A percentile compares a stretch with the other conserved stretches of the same genome.
These are phyloP conservation scores for Odobenus rosmarus DNA, from an alignment of 2,113 vertebrate species.

Conservation along the genomic window DNA sequence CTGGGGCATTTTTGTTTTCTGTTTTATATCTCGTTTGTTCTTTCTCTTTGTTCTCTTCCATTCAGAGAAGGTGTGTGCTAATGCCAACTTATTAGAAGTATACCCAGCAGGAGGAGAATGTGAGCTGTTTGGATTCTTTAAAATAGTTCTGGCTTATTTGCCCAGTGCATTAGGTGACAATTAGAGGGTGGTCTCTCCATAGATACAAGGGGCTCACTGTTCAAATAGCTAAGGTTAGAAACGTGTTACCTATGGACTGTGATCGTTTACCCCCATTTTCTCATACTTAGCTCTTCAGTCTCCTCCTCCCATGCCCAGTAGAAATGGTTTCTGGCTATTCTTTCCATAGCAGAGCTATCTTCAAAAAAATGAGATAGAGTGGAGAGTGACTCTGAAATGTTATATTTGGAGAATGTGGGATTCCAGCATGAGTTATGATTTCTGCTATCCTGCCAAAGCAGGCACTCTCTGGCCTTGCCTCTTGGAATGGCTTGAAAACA, in stretches of 20 bases:
- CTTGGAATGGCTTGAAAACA: not conserved
- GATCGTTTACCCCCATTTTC: not conserved
- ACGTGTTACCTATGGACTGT: not conserved
- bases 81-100: slow-evolving; percentile 76
- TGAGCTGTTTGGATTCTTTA: slow-evolving; percentile 70
- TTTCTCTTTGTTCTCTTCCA: slow-evolving; percentile 77
- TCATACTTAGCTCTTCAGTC: not conserved
- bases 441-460: not conserved
- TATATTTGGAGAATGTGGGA: not conserved
- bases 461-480: not conserved
- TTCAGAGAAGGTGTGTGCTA: slow-evolving; percentile 74
- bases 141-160: slow-evolving; percentile 68
- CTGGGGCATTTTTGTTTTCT: slow-evolving; percentile 78
- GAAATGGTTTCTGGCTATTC: not conserved
- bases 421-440: not conserved
- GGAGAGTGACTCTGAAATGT: not conserved
- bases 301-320: not conserved
- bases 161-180: slow-evolving; percentile 36
- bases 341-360: not conserved
- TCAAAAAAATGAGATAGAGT: not conserved
- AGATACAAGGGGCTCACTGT: not conserved
- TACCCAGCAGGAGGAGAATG: slow-evolving; percentile 66
- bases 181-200: slow-evolving; percentile 37
- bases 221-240: not conserved
- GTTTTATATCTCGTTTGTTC: slow-evolving; percentile 74